These are phyloP conservation scores for Centruroides sculpturatus DNA, from an alignment of 1,140 invertebrate species.

Conservation along the genomic window DNA sequence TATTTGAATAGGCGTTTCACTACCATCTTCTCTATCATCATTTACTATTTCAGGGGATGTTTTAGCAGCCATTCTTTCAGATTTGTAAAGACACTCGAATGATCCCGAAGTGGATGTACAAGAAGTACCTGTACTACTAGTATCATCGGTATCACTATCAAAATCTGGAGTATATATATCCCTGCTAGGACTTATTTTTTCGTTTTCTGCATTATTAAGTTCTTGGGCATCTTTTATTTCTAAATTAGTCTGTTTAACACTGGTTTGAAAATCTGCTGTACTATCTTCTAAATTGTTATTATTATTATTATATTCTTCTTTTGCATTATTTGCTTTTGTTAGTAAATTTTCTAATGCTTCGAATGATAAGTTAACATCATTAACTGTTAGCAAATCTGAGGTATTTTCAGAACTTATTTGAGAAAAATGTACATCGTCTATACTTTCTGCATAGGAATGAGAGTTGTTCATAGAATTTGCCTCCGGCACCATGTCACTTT, in stretches of 20 bases:
- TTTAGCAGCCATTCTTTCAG: conserved; percentile 24
- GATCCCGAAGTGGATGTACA: conserved; percentile 12
- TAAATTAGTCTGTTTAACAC: background rate
- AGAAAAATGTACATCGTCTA: too few species aligned
- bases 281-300: too few species aligned
- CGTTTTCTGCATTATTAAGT: conserved; percentile 5
- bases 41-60: conserved; percentile 18
- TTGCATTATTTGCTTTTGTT: too few species aligned
- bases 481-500: background rate
- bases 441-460: background rate
- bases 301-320: too few species aligned
- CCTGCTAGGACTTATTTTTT: conserved; percentile 8
- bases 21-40: conserved; percentile 24
- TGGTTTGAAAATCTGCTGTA: background rate
- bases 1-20: conserved; percentile 27
- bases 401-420: too few species aligned
- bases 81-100: conserved; percentile 16
- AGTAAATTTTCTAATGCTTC: background rate
- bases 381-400: background rate
- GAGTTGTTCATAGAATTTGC: background rate
- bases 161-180: conserved; percentile 25
- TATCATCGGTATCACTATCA: conserved; percentile 24
- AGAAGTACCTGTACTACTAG: conserved; percentile 41
- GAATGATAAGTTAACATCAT: background rate
- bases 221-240: background rate